Evolutionary conservation across 2,113 vertebrate species (phyloP), one percentile per base, ranked within the genome.

Genomic region (Pitta sordida): DNA sequence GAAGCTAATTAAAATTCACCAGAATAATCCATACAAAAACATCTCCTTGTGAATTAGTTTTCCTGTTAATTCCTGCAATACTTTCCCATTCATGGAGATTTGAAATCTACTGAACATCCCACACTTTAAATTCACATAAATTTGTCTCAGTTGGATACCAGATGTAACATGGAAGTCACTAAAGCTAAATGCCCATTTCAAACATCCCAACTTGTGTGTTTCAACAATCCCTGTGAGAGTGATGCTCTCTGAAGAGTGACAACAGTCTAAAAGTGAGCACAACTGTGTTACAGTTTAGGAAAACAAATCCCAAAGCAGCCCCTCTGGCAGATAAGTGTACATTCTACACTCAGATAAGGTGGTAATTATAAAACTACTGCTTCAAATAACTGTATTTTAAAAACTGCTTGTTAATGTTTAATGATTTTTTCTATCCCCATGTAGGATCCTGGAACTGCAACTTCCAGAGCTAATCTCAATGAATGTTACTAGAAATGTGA

Each of bases 311-410:
- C 27, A 59, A 41, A 60, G 55, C n/a, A 43, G 34, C 20, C 17
- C 24, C 41, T 68, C 32, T 34, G 53, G 36, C 30, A 83, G 51
- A 20, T 0, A 1, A 68, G 12, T 4, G 7, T 6, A 63, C 7
- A n/a, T 55, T 58, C 76, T 48, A 30, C 1, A 24, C 8, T 36
- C 2, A 0, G 23, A 52, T 1, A 3, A 77, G 32, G 1, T 48
- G 44, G 36, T 62, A 62, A 39, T 6, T 37, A 19, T 13, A 71
- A 26, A 90, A 74, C 41, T 8, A 76, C 17, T 14, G 26, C 18
- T 62, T 77, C 15, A 62, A 93, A 94, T 3, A 70, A 17, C 27
- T 73, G 37, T 9, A 32, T 32, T 70, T 83, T 62, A 14, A 0
- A 14, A 90, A 71, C 11, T 1, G 8, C 34, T 43, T 64, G 32